A percentile compares a stretch with the other conserved stretches of the same genome.
These are phyloP conservation scores for Rhagoletis pomonella DNA, from an alignment of 1,140 invertebrate genomes.

Conservation along the genomic window DNA sequence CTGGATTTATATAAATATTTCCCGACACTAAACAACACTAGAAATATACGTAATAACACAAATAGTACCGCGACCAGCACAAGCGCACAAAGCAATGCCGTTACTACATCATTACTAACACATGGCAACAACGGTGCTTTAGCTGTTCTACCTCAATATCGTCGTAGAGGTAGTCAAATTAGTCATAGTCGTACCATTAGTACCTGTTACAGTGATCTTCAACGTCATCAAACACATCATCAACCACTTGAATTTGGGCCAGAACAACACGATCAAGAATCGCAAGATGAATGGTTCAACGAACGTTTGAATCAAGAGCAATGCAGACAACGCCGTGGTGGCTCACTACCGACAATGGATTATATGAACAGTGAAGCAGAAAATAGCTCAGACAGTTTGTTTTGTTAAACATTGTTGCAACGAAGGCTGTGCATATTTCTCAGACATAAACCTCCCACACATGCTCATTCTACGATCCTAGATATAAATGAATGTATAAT, in stretches of 20 bases:
- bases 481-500: conserved; percentile 25
- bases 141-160: conserved; percentile 50
- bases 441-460: neutral
- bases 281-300: conserved; percentile 50
- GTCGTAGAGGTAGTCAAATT: conserved; percentile 65
- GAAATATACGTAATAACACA: conserved; percentile 12
- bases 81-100: conserved; percentile 30
- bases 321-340: conserved; percentile 64
- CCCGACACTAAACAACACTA: conserved; percentile 57
- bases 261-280: conserved; percentile 42
- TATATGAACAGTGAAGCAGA: conserved; percentile 70
- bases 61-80: conserved; percentile 54
- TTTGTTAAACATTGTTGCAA: conserved; percentile 55
- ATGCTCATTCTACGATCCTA: conserved; percentile 40
- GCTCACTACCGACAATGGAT: conserved; percentile 68
- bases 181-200: conserved; percentile 55
- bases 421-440: conserved; percentile 36
- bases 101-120: conserved; percentile 7
- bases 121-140: conserved; percentile 11
- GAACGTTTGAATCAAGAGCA: conserved; percentile 51
- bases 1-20: conserved; percentile 71
- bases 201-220: conserved; percentile 55
- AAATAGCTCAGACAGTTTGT: conserved; percentile 71
- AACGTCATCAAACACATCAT: conserved; percentile 55
- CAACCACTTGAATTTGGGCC: conserved; percentile 54